A percentile compares a stretch with the other conserved stretches of the same genome.
Evolutionary conservation across 2,888 invertebrate species (phyloP).

Genomic region (Caenorhabditis drosophilae): DNA sequence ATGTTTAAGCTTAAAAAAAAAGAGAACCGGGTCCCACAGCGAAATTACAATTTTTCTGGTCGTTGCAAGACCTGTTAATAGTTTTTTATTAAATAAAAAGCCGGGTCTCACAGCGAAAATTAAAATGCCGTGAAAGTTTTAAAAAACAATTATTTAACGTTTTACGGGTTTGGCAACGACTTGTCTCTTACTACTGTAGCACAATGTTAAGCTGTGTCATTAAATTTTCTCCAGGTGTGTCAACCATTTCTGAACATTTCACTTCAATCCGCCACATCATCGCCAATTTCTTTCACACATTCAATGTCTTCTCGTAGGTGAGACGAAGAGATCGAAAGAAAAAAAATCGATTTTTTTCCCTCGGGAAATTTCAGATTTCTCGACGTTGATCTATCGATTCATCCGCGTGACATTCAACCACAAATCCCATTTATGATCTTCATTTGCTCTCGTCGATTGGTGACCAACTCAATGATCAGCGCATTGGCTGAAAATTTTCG

Average conservation of each 20-base stretch:
- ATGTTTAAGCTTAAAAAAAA: too few species aligned
- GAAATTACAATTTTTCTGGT: too few species aligned
- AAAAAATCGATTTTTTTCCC: slow-evolving; percentile 19
- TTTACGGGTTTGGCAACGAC: too few species aligned
- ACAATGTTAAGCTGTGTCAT: too few species aligned
- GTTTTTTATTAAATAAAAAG: too few species aligned
- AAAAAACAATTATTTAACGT: too few species aligned
- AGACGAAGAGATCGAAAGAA: too few species aligned
- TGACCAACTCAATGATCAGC: slow-evolving; percentile 49
- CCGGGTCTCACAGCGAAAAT: too few species aligned
- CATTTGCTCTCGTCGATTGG: slow-evolving; percentile 59
- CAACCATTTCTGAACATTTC: slow-evolving; percentile 54
- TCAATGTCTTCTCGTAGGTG: slow-evolving; percentile 38
- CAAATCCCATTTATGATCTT: slow-evolving; percentile 62
- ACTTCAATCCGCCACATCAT: slow-evolving; percentile 41
- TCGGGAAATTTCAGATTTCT: slow-evolving; percentile 35
- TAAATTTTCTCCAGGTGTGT: slow-evolving; percentile 65
- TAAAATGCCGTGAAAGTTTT: too few species aligned
- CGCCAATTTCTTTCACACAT: slow-evolving; percentile 47
- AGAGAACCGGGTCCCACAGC: too few species aligned
- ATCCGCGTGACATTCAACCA: slow-evolving; percentile 53
- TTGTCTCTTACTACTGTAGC: too few species aligned
- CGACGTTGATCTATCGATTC: slow-evolving; percentile 60
- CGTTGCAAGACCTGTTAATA: too few species aligned
- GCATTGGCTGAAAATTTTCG: slow-evolving; percentile 37